A percentile compares a stretch with the other conserved stretches of the same genome.
These are phyloP conservation scores for Timandra comae DNA, from an alignment of 2,888 invertebrate species.

Conservation along the genomic window DNA sequence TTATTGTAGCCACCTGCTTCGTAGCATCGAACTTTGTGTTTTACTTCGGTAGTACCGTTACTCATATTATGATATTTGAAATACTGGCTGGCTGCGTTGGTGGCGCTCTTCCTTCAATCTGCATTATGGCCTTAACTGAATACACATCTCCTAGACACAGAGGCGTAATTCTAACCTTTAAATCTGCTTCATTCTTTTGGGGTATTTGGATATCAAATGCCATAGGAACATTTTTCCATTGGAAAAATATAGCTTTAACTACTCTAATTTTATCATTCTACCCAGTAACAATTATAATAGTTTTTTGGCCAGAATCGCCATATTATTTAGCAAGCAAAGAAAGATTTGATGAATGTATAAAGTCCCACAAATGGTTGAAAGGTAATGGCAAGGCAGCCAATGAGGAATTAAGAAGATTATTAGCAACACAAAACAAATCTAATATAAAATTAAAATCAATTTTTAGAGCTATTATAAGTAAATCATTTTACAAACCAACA, in stretches of 20 bases:
- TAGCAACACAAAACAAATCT: too few species aligned
- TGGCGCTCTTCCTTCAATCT: slow-evolving; percentile 22
- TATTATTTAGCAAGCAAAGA: slow-evolving; percentile 40
- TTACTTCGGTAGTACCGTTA: slow-evolving; percentile 23
- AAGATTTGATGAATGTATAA: slow-evolving; percentile 30
- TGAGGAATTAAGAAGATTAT: slow-evolving; percentile 29
- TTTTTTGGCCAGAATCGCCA: slow-evolving; percentile 34
- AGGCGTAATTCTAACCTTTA: slow-evolving; percentile 31
- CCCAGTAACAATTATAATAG: slow-evolving; percentile 10
- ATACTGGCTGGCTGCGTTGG: slow-evolving; percentile 26
- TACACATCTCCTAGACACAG: slow-evolving; percentile 31
- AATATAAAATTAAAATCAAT: too few species aligned
- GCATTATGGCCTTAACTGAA: slow-evolving; percentile 27
- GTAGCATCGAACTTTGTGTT: slow-evolving; percentile 21
- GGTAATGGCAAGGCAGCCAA: slow-evolving; percentile 30
- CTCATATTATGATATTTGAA: slow-evolving; percentile 24
- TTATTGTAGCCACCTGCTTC: slow-evolving; percentile 14
- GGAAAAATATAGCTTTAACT: too few species aligned
- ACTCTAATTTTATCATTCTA: too few species aligned
- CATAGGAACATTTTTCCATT: too few species aligned
- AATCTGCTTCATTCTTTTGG: slow-evolving; percentile 25
- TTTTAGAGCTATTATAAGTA: too few species aligned
- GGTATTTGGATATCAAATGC: too few species aligned
- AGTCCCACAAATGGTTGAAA: slow-evolving; percentile 33
- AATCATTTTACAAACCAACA: too few species aligned